phyloP scores from a whole-genome alignment of 2,888 invertebrate species.

The Drosophila buzzatii region DNA sequence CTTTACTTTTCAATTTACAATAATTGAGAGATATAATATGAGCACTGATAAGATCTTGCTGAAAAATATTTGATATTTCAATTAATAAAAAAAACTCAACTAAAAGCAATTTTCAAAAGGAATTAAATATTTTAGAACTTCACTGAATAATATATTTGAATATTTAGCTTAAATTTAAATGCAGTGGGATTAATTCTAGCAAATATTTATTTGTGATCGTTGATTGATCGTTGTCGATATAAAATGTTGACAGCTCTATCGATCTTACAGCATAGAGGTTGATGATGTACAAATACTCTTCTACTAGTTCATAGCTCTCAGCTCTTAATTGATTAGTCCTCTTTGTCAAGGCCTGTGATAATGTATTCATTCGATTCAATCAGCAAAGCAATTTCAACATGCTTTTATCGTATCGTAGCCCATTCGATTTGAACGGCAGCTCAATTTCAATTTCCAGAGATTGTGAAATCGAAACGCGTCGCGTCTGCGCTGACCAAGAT shows the following conservation, averaged over 20 bases:
- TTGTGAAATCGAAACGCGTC: slow-evolving; percentile 65
- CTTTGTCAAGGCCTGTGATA: not conserved
- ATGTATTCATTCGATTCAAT: slow-evolving; percentile 7
- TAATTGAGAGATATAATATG: not conserved
- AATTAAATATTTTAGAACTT: not conserved
- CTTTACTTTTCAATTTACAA: too few species aligned
- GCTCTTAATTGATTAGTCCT: not conserved
- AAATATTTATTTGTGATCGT: too few species aligned
- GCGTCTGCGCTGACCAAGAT: slow-evolving; percentile 17
- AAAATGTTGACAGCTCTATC: not conserved
- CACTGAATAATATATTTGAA: too few species aligned
- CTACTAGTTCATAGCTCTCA: not conserved
- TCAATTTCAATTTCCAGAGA: slow-evolving; percentile 68
- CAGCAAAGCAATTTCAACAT: slow-evolving; percentile 30
- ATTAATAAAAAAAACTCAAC: not conserved
- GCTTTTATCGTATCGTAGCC: slow-evolving; percentile 26
- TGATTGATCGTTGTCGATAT: too few species aligned
- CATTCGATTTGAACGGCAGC: slow-evolving; percentile 39
- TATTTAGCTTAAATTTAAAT: not conserved
- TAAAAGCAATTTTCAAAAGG: not conserved
- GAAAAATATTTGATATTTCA: not conserved
- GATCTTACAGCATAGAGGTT: too few species aligned
- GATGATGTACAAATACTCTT: not conserved
- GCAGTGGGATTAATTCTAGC: too few species aligned
- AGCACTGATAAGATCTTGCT: not conserved